Evolutionary conservation across 37 sponge, comb jelly and placozoan genomes (phyloP).

Genomic region (Tethya wilhelma): DNA sequence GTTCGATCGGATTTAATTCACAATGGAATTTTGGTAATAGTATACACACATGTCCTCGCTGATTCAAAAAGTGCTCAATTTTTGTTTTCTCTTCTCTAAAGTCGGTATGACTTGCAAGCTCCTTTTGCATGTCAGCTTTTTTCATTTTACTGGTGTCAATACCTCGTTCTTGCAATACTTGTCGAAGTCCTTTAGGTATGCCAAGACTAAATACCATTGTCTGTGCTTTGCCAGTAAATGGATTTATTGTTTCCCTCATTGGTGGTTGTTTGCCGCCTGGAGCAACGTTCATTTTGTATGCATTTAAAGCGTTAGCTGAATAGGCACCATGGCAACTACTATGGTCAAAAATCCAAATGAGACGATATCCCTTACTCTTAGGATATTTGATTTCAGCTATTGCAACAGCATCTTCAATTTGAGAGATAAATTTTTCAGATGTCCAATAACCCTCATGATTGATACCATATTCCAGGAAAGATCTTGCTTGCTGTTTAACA

Average conservation of each 20-base stretch:
- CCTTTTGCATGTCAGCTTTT: background rate
- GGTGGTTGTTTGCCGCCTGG: constrained; percentile 39
- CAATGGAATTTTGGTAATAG: constrained; percentile 10
- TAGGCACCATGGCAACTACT: constrained; percentile 29
- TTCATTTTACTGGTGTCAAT: background rate
- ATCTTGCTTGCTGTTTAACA: background rate
- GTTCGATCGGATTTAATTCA: too few species aligned
- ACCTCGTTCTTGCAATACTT: background rate
- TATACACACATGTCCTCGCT: background rate
- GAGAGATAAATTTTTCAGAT: constrained; percentile 24
- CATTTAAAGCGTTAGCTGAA: constrained; percentile 32
- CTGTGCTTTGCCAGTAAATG: background rate
- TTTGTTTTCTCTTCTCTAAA: background rate
- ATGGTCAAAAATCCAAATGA: constrained; percentile 49
- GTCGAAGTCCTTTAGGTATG: background rate
- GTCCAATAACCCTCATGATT: constrained; percentile 55
- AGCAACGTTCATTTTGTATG: constrained; percentile 3
- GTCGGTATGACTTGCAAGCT: background rate
- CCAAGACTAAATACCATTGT: background rate
- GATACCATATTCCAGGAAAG: constrained; percentile 29
- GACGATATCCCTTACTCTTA: background rate
- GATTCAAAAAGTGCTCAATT: background rate
- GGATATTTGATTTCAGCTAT: constrained; percentile 40
- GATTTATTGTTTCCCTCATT: constrained; percentile 28
- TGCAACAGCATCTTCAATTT: constrained; percentile 31